phyloP scores from a whole-genome alignment of 2,113 vertebrate genomes.

The Azemiops feae region DNA sequence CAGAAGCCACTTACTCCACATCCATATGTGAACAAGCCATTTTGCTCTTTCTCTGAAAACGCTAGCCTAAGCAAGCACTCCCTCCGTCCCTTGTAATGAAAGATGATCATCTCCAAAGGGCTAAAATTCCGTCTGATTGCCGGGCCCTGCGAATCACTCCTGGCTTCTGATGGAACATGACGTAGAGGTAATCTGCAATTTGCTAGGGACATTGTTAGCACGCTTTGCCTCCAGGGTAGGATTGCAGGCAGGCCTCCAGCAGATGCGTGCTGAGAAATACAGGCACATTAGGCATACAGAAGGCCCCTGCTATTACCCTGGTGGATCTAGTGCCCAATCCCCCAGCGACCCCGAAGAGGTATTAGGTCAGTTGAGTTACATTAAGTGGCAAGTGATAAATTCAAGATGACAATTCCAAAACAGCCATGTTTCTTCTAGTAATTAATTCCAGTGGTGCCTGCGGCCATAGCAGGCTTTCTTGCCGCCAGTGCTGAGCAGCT shows the following conservation, averaged over 20 bases:
- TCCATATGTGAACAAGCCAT: conserved; percentile 28
- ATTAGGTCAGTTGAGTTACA: conserved; percentile 93
- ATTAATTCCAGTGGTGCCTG: conserved; percentile 98
- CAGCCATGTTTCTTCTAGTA: conserved; percentile 94
- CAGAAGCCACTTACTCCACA: conserved; percentile 55
- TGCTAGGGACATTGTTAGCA: conserved; percentile 91
- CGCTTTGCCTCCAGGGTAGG: conserved; percentile 82
- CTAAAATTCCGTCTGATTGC: conserved; percentile 71
- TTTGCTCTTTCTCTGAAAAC: conserved; percentile 68
- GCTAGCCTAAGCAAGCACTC: conserved; percentile 61
- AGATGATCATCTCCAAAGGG: conserved; percentile 79
- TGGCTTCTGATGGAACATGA: conserved; percentile 56
- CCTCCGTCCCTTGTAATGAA: conserved; percentile 68
- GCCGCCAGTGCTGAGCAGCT: conserved; percentile 82
- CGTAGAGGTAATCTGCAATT: conserved; percentile 75
- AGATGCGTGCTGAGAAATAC: conserved; percentile 74
- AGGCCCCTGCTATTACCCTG: conserved; percentile 58
- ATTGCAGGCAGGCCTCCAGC: conserved; percentile 80
- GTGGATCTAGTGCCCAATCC: conserved; percentile 63
- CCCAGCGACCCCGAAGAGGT: conserved; percentile 75
- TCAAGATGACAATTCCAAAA: conserved; percentile 95
- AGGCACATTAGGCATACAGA: conserved; percentile 54
- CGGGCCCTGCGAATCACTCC: conserved; percentile 68
- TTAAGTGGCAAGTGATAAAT: conserved; percentile 98
- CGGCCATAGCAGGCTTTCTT: conserved; percentile 75